phyloP scores from a whole-genome alignment of 2,113 vertebrate genomes.

The Urocitellus parryii region DNA sequence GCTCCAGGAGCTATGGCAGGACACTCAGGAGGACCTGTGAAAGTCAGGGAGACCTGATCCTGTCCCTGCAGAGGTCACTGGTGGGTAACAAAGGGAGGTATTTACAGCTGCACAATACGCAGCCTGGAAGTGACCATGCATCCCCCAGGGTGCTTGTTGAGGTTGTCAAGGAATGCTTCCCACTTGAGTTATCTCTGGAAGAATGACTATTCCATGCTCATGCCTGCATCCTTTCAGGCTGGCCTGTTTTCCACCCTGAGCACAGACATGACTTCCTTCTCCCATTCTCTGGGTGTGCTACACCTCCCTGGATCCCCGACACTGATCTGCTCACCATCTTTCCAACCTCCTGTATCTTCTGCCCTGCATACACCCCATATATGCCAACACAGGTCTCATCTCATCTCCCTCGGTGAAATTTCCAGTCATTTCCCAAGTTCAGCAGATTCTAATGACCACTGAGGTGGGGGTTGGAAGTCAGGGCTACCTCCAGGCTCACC shows the following conservation, averaged over 20 bases:
- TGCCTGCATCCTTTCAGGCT: too few relatives aligned
- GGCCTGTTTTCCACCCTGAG: neutral
- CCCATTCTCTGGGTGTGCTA: neutral
- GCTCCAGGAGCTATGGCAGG: neutral
- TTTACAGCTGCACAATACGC: neutral
- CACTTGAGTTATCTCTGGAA: neutral
- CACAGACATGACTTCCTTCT: neutral
- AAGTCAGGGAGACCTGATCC: neutral
- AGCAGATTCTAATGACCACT: too few relatives aligned
- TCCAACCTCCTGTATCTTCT: neutral
- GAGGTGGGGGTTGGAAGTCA: neutral
- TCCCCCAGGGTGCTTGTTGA: accelerated
- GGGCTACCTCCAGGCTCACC: too few relatives aligned
- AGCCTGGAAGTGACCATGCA: too few relatives aligned
- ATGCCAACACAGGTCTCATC: accelerated
- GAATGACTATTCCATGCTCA: neutral
- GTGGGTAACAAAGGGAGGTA: neutral
- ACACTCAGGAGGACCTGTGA: neutral
- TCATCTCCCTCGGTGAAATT: neutral
- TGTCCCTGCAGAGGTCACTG: neutral
- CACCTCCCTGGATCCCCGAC: neutral
- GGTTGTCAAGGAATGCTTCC: neutral
- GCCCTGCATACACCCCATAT: accelerated
- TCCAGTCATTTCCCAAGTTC: neutral
- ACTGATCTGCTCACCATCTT: neutral